phyloP scores from a whole-genome alignment of 2,113 vertebrate species.

The Irena cyanogastra region DNA sequence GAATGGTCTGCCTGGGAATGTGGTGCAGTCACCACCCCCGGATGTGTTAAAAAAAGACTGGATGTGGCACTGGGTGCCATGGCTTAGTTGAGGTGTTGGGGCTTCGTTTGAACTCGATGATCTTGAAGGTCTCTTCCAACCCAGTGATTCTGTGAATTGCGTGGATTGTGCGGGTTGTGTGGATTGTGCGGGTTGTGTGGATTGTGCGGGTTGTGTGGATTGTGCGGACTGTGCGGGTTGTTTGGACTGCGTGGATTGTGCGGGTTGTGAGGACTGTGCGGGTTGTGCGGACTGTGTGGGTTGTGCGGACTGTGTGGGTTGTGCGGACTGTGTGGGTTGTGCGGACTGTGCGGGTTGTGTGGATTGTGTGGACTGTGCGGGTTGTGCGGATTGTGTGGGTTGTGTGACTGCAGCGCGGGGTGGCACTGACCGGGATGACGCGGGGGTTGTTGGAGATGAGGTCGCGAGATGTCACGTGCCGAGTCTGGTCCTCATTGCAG shows the following conservation, averaged over 20 bases:
- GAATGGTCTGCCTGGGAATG: background rate
- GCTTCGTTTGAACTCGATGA: background rate
- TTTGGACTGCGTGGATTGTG: no score
- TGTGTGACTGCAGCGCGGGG: background rate
- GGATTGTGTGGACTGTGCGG: no score
- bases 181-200: no score
- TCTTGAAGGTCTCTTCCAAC: background rate
- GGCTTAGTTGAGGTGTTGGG: background rate
- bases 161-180: no score
- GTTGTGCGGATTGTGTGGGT: no score
- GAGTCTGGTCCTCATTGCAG: conserved; percentile 95
- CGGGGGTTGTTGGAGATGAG: conserved; percentile 93
- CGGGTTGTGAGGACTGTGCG: no score
- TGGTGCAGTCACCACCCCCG: background rate
- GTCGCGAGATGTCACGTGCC: conserved; percentile 92
- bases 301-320: no score
- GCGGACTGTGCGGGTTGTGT: no score
- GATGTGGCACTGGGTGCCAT: background rate
- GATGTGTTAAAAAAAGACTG: background rate
- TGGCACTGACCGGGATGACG: conserved; percentile 87
- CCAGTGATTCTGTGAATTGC: background rate
- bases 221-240: no score
- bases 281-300: no score
- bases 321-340: no score
- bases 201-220: no score